Percentiles rank a stretch among this genome's conserved stretches.
Conservation (phyloP, 2,888 invertebrate species). For the Sarcophaga rosellei region DNA sequence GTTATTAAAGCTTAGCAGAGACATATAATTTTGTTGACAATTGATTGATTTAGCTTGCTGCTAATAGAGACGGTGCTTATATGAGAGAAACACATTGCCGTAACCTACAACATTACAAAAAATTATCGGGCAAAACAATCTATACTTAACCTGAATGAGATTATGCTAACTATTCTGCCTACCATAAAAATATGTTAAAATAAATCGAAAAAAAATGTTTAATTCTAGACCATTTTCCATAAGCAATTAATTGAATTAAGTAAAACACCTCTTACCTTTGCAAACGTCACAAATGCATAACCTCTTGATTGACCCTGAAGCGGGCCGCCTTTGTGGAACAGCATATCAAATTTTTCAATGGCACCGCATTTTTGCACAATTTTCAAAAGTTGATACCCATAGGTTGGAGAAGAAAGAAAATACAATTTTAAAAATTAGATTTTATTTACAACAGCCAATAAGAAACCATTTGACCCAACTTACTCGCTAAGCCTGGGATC, state of each 20-base stretch:
- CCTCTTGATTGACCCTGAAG: conserved; percentile 94
- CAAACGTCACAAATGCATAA: conserved; percentile 95
- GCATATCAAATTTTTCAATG: conserved; percentile 97
- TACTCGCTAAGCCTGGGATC: conserved; percentile 96
- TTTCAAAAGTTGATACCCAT: conserved; percentile 98
- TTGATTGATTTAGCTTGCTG: too few species aligned
- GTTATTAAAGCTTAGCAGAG: too few species aligned
- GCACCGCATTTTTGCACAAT: conserved; percentile 96
- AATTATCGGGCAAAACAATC: too few species aligned
- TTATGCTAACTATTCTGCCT: too few species aligned
- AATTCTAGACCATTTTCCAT: too few species aligned
- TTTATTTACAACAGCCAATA: conserved; percentile 18
- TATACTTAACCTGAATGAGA: too few species aligned
- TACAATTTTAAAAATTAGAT: conserved; percentile 70
- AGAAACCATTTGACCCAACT: conserved; percentile 80
- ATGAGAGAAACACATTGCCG: too few species aligned
- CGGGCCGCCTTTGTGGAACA: conserved; percentile 95
- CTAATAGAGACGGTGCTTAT: too few species aligned
- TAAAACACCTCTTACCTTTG: conserved; percentile 77
- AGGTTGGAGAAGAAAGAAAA: conserved; percentile 79
- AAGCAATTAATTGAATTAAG: not conserved
- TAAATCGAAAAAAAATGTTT: too few species aligned
- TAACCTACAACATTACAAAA: too few species aligned
- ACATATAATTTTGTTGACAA: too few species aligned
- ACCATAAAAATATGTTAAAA: too few species aligned